Conservation (phyloP, 2,888 invertebrate genomes). For the Sussaba pulchella region DNA sequence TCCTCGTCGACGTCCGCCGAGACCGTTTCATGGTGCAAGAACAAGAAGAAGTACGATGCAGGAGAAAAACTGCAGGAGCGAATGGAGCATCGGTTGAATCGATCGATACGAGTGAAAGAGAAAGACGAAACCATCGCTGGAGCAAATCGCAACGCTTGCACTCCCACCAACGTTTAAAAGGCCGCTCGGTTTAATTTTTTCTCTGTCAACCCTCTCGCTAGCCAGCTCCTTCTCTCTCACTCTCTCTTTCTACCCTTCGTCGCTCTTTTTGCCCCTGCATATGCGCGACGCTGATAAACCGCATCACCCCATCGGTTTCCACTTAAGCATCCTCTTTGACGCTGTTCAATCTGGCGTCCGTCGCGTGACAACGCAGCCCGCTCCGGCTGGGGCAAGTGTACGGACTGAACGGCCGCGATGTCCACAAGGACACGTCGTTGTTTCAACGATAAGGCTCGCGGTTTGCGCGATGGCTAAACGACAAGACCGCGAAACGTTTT, state of each 20-base stretch:
- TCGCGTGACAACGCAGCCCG: constrained; percentile 37
- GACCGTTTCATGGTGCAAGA: constrained; percentile 19
- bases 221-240: constrained; percentile 17
- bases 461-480: not conserved
- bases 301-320: constrained; percentile 66
- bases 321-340: constrained; percentile 69
- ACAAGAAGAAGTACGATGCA: constrained; percentile 41
- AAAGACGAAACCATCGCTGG: constrained; percentile 51
- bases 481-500: constrained; percentile 7
- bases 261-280: constrained; percentile 37
- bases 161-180: constrained; percentile 40
- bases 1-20: constrained; percentile 15
- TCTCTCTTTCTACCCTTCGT: constrained; percentile 25
- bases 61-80: constrained; percentile 54
- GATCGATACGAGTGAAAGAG: constrained; percentile 69
- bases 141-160: constrained; percentile 52
- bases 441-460: not conserved
- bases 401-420: constrained; percentile 37
- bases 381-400: no score
- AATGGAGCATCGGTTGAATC: constrained; percentile 67
- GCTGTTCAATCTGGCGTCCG: constrained; percentile 43
- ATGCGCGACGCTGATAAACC: constrained; percentile 36
- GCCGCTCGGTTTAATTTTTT: constrained; percentile 5
- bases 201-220: constrained; percentile 26
- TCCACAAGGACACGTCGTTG: constrained; percentile 28